A percentile compares a stretch with the other conserved stretches of the same genome.
Conservation (phyloP, 2,797 vertebrate genomes). For the Xenopus petersii region DNA sequence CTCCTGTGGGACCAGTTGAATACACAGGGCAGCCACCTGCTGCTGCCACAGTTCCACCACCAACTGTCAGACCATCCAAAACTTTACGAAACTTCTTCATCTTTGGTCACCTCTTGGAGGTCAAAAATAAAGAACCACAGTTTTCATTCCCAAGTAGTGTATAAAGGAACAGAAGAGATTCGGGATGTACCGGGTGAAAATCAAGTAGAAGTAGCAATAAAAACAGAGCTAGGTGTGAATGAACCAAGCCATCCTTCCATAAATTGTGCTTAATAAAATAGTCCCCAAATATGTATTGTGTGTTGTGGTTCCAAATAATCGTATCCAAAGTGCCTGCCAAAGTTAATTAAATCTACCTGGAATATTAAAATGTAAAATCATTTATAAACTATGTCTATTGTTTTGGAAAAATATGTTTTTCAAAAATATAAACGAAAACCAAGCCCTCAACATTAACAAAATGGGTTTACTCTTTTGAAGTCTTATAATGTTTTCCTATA, state of each 20-base stretch:
- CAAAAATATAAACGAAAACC: too few relatives aligned
- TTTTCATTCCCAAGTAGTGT: background rate
- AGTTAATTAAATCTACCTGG: too few relatives aligned
- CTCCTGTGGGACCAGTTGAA: conserved; percentile 38
- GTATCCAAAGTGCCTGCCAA: background rate
- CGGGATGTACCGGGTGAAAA: background rate
- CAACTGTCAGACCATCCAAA: conserved; percentile 89
- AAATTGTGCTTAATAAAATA: background rate
- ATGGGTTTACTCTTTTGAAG: too few relatives aligned
- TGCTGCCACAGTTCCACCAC: conserved; percentile 61
- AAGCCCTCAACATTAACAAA: too few relatives aligned
- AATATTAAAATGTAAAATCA: too few relatives aligned
- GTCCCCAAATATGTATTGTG: too few relatives aligned
- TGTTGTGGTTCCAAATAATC: too few relatives aligned
- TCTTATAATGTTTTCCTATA: too few relatives aligned
- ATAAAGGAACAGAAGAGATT: background rate
- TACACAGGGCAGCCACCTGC: conserved; percentile 3
- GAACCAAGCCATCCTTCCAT: background rate
- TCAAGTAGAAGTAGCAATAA: background rate
- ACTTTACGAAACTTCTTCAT: conserved; percentile 99
- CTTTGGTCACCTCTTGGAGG: conserved; percentile 50
- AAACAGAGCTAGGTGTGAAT: background rate
- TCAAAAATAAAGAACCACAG: background rate
- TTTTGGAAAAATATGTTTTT: too few relatives aligned
- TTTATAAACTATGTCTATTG: too few relatives aligned